Evolutionary conservation across 2,888 invertebrate genomes (phyloP).

Genomic region (Bugulina stolonifera): DNA sequence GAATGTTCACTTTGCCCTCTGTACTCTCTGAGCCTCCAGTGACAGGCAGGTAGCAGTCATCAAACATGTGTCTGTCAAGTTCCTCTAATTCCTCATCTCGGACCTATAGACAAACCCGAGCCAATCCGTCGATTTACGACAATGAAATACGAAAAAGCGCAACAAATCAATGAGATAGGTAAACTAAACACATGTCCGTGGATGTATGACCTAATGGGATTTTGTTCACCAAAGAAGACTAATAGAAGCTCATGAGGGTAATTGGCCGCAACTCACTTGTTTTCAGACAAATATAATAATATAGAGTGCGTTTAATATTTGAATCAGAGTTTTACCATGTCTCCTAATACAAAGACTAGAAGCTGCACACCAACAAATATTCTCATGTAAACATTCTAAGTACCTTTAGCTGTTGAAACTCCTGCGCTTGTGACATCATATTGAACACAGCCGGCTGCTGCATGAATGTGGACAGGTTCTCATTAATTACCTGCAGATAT

Average conservation of each 20-base stretch:
- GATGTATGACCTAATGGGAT: too few relatives aligned
- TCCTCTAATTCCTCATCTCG: constrained; percentile 92
- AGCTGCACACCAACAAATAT: not conserved
- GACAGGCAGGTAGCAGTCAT: constrained; percentile 71
- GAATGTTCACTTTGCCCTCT: constrained; percentile 76
- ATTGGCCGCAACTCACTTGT: too few relatives aligned
- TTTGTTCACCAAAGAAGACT: too few relatives aligned
- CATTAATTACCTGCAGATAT: constrained; percentile 66
- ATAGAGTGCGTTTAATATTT: too few relatives aligned
- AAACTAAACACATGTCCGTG: too few relatives aligned
- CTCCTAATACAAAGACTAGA: not conserved
- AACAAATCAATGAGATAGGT: too few relatives aligned
- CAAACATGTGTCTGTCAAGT: constrained; percentile 68
- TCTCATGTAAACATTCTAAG: constrained; percentile 24
- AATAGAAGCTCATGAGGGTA: too few relatives aligned
- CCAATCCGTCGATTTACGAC: too few relatives aligned
- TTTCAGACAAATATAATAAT: too few relatives aligned
- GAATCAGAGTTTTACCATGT: not conserved
- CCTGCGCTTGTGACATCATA: constrained; percentile 84
- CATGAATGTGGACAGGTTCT: constrained; percentile 72
- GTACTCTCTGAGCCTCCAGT: constrained; percentile 80
- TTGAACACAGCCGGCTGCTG: constrained; percentile 77
- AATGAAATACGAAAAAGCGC: too few relatives aligned
- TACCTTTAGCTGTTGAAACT: constrained; percentile 90
- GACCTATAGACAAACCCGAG: constrained; percentile 62